phyloP scores from a whole-genome alignment of 2,888 invertebrate species.

The Rhorus exstirpatorius region DNA sequence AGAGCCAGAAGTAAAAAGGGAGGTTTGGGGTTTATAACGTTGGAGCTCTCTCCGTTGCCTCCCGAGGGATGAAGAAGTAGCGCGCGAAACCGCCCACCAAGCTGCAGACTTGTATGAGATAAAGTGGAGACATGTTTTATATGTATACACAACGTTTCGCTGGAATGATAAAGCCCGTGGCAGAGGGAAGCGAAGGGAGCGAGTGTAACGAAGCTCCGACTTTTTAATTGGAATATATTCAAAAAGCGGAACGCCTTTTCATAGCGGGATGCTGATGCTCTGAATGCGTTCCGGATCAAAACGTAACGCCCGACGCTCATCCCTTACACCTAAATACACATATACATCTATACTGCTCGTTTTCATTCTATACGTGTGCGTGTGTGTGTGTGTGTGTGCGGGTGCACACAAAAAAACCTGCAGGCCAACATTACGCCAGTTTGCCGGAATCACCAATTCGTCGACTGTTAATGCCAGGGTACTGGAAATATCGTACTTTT shows the following conservation, averaged over 20 bases:
- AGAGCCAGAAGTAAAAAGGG: conserved; percentile 81
- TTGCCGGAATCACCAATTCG: background rate
- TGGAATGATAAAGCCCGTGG: conserved; percentile 68
- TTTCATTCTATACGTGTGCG: conserved; percentile 32
- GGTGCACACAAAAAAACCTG: conserved; percentile 5
- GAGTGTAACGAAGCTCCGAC: conserved; percentile 86
- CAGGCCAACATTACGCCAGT: background rate
- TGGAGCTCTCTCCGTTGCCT: conserved; percentile 42
- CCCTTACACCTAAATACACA: conserved; percentile 43
- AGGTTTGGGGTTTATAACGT: conserved; percentile 60
- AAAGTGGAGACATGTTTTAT: conserved; percentile 42
- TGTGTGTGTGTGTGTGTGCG: conserved; percentile 21
- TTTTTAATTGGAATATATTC: conserved; percentile 86
- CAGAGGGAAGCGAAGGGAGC: conserved; percentile 77
- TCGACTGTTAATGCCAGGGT: background rate
- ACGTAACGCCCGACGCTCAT: conserved; percentile 74
- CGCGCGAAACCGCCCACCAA: conserved; percentile 62
- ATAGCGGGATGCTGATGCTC: conserved; percentile 82
- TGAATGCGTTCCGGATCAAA: conserved; percentile 84
- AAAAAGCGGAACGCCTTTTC: conserved; percentile 86
- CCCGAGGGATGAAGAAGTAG: conserved; percentile 67
- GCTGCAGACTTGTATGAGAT: conserved; percentile 55
- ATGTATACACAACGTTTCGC: conserved; percentile 46
- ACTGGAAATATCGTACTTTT: background rate
- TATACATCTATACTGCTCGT: conserved; percentile 11